Base-by-base conservation (phyloP, 2,113 vertebrate species). In the Sclerurus mexicanus region DNA sequence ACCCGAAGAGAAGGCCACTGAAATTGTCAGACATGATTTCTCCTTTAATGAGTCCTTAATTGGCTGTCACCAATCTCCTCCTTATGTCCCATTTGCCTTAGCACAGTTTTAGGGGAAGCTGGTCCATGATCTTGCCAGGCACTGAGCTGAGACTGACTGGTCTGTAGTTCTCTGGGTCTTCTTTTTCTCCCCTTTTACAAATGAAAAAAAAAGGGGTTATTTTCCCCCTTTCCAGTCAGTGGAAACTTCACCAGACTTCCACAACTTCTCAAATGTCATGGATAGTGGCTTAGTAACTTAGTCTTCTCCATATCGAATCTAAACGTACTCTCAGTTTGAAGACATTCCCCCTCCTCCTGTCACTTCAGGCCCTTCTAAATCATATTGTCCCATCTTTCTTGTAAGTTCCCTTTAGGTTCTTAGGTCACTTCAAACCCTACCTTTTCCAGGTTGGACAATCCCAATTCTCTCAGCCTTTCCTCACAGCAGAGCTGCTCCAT, bases 1-100 rank as follows among this genome's bases (percentile, higher is more conserved):
- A 16, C 15, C 28, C 19, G 46, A 21, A 52, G 60, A 46, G 37
- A n/a, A 52, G 15, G 24, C 7, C 12, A 7, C 42, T 23, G 50
- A 17, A 27, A 33, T 37, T 52, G 33, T 15, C 60, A 59, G 44
- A 19, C 14, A 33, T 53, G 64, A 44, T 28, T 30, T 74, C n/a
- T 7, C 7, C 15, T 23, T 39, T 7, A 9, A 33, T 33, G 37
- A 30, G 20, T 46, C 15, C 2, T 1, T 8, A n/a, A 4, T 1
- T 44, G 37, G 19, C 33, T 74, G 59, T 23, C 44, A 44, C 22
- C 31, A 20, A 5, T 24, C 22, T 12, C 21, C 8, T 42, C 50
- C 22, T 37, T 12, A 16, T 2, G 2, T 37, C 33, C 31, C 52
- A 37, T 19, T 4, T 50, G 12, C 42, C 14, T 37, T 49, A 27